Percentiles rank a stretch among this genome's conserved stretches.
phyloP scores from a whole-genome alignment of 2,113 vertebrate genomes.

The Podilymbus podiceps region DNA sequence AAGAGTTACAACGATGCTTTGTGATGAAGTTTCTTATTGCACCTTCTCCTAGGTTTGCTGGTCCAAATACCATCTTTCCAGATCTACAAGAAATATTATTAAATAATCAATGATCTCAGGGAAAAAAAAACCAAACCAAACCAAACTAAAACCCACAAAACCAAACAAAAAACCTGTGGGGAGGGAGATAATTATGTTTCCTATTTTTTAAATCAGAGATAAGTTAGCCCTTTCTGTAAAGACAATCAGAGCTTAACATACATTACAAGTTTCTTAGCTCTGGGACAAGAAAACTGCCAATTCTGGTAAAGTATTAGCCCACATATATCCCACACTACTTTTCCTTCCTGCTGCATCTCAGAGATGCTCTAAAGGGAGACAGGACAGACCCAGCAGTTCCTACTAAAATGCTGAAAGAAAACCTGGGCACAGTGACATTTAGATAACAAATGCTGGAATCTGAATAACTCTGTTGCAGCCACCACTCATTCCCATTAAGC shows the following conservation, averaged over 20 bases:
- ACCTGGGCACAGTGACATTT: not conserved
- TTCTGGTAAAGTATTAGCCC: not conserved
- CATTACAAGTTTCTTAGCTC: not conserved
- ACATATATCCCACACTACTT: not conserved
- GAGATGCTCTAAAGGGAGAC: not conserved
- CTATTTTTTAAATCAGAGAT: not conserved
- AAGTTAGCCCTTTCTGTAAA: not conserved
- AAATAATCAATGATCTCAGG: not conserved
- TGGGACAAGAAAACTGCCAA: not conserved
- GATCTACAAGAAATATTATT: conserved; percentile 72
- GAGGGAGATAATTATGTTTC: not conserved
- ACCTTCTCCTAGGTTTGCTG: conserved; percentile 88
- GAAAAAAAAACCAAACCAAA: too few relatives aligned
- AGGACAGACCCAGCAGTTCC: not conserved
- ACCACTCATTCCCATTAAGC: not conserved
- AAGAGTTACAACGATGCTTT: conserved; percentile 90
- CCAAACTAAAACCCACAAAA: too few relatives aligned
- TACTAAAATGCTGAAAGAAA: not conserved
- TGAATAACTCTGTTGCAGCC: not conserved
- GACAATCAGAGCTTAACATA: not conserved
- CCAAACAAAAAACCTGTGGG: not conserved
- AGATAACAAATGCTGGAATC: not conserved
- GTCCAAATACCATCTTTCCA: conserved; percentile 90
- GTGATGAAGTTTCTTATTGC: conserved; percentile 88
- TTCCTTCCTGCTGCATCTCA: not conserved